Evolutionary conservation across 2,888 invertebrate species (phyloP), one percentile per base, ranked within the genome.

Genomic region (Drosophila demipolita): DNA sequence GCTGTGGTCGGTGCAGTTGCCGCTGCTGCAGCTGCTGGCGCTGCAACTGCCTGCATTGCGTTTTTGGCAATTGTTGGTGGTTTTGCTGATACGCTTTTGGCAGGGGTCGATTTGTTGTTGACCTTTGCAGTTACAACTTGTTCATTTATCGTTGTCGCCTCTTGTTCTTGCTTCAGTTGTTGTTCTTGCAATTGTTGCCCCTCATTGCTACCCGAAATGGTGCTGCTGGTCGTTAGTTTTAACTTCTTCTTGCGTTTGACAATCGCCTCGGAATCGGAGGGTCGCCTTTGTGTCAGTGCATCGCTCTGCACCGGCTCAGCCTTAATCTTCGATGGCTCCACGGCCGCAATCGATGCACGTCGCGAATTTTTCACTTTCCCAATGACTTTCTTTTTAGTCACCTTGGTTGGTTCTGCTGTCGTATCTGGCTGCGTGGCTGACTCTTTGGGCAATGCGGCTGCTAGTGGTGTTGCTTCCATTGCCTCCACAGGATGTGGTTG

Each of bases 201-300:
- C 67, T 73, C 63, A 67, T 69, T 75, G 71, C 73, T 72, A 63
- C 55, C 83, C 78, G 81, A 76, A 79, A 75, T 73, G 42, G 67
- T 78, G 36, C 32, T 32, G 52, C 42, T 36, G 58, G 62, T 59
- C 76, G 78, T 80, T 79, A 90, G 79, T 82, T 81, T 80, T 67
- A 53, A 68, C 82, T 90, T 85, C 84, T 89, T 90, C 69, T 91
- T 87, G 66, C 87, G 89, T 69, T 91, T 92, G 5, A 92, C 80
- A 69, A 92, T 78, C 50, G 93, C 79, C 66, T 89, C 91, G 12
- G 92, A 92, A 74, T 93, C 92, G 20, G 92, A 92, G 62, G 92
- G 92, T 63, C 93, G 83, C 35, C 92, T 84, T 71, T 90, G 89
- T 74, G 69, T 40, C 32, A 82, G 71, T 35, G 74, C 82, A 71